A percentile compares a stretch with the other conserved stretches of the same genome.
These are phyloP conservation scores for Psilopsiagon aurifrons DNA, from an alignment of 2,113 vertebrate genomes.

Conservation along the genomic window DNA sequence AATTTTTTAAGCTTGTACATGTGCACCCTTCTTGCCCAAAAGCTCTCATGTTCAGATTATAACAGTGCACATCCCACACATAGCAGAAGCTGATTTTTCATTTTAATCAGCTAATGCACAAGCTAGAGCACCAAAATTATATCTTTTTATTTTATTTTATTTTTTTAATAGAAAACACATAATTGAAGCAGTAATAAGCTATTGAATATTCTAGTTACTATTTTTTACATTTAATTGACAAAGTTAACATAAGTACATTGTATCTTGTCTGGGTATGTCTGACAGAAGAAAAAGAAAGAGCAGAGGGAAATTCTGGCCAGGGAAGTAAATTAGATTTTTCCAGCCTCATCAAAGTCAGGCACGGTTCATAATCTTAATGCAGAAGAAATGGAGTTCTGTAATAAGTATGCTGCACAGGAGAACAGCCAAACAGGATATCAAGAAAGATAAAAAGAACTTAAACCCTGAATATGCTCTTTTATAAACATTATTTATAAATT, in stretches of 20 bases:
- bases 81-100: background rate
- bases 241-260: background rate
- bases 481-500: background rate
- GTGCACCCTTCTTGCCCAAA: background rate
- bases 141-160: too few species aligned
- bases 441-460: background rate
- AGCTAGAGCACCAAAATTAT: background rate
- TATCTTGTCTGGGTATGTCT: background rate
- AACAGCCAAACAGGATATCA: background rate
- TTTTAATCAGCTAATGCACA: background rate
- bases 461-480: background rate
- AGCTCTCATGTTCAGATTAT: background rate
- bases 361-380: background rate
- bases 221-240: background rate
- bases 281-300: background rate
- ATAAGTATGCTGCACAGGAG: background rate
- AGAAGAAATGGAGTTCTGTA: background rate
- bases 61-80: background rate
- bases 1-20: background rate
- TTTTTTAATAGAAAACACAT: background rate
- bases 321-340: background rate
- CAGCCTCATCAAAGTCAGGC: background rate
- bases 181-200: background rate
- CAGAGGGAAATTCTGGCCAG: background rate
- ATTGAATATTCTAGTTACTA: background rate